phyloP scores from a whole-genome alignment of 1,140 invertebrate genomes.

The Saccostrea cuccullata region DNA sequence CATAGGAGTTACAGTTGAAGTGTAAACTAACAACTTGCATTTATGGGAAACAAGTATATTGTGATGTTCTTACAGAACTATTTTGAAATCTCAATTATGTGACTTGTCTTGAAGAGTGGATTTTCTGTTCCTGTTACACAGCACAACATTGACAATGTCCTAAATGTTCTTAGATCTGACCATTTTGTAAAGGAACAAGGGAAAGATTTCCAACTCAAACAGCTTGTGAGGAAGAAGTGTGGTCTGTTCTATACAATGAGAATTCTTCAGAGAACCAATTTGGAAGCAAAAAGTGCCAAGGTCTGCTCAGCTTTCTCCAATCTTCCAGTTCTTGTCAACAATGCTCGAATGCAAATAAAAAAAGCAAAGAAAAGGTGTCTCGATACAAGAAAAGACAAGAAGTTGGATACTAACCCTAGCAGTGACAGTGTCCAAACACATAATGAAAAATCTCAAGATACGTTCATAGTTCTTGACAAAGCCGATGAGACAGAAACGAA shows the following conservation, averaged over 20 bases:
- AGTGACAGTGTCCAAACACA: background rate
- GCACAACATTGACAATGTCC: no score
- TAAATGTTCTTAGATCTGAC: no score
- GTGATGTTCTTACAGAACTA: no score
- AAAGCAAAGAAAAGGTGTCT: conserved; percentile 10
- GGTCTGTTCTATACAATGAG: background rate
- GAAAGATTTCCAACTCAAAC: conserved; percentile 19
- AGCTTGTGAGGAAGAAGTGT: conserved; percentile 6
- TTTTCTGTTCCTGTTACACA: no score
- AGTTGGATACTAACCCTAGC: conserved; percentile 13
- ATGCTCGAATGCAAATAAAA: background rate
- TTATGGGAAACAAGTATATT: conserved; percentile 20
- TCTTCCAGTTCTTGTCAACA: background rate
- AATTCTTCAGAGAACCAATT: conserved; percentile 20
- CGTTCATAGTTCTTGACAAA: background rate
- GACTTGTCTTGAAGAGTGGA: no score
- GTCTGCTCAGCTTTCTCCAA: background rate
- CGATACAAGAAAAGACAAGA: background rate
- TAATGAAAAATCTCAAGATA: conserved; percentile 11
- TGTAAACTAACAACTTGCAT: background rate
- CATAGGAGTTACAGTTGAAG: background rate
- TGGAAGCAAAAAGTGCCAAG: conserved; percentile 15
- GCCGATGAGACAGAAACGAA: background rate
- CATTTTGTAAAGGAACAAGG: conserved; percentile 16
- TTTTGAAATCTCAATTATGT: no score